Base-by-base conservation (phyloP, 2,113 vertebrate species). In the Siphamia tubifer region DNA sequence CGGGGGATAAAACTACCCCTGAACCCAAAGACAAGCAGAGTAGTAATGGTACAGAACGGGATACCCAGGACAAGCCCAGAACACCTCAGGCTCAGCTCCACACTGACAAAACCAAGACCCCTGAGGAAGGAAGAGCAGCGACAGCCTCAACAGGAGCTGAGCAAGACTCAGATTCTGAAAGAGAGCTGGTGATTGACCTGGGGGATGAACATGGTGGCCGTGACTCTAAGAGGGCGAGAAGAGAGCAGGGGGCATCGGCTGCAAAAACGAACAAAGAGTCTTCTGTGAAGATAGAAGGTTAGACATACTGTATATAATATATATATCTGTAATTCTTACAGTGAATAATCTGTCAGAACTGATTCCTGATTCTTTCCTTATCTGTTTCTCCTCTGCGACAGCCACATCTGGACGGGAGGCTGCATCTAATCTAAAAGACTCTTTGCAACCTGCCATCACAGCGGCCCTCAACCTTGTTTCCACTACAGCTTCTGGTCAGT, bases 131-230 rank as follows among this genome's bases (percentile, higher is more conserved):
- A 11, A 94, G 90, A 86, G 90, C 91, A 54, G 89, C 92, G 12
- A 51, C 68, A 34, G 42, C 65, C 12, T 10, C 74, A 1, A 58
- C 85, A 24, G 89, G 84, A 0, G 87, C 93, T 2, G 95, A 94
- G 16, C 92, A 96, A 79, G 97, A 99, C 90, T 98, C 96, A 1
- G 97, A 99, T 81, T 99, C 97, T 0, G 97, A 99, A 83, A 94
- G 94, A 3, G 97, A 99, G 86, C 93, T 99, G n/a, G 96, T 99
- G 72, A 99, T 99, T 34, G 97, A 99, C 69, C 90, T 99, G 0
- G 96, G 97, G 21, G 97, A 99, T 47, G 97, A 99, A 78, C 93
- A 93, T 15, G 92, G 95, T 70, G 87, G 93, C 27, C 93, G 95
- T 44, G 96, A 98, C 53, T 91, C 94, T 30, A 96, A 96, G 40